phyloP scores from a whole-genome alignment of 2,888 invertebrate species.

The Cremastinae sp. region DNA sequence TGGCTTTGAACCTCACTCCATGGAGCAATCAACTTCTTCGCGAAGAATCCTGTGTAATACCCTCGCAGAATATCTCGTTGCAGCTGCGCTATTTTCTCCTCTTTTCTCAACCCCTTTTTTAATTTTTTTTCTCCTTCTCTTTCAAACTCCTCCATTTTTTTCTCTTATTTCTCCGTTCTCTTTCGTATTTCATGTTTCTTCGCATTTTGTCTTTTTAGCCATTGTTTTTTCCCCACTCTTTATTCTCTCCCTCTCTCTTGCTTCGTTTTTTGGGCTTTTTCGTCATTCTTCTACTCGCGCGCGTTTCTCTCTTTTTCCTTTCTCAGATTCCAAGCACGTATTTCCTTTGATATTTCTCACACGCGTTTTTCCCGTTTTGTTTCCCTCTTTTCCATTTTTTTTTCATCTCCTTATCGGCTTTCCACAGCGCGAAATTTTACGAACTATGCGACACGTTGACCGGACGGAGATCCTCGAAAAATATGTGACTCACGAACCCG shows the following conservation, averaged over 20 bases:
- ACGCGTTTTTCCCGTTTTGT: conserved; percentile 11
- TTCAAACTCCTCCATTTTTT: not conserved
- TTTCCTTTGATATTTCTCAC: conserved; percentile 56
- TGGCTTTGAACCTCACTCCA: conserved; percentile 19
- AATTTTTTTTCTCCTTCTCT: not conserved
- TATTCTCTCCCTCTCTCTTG: not conserved
- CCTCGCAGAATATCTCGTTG: conserved; percentile 34
- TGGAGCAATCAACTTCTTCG: conserved; percentile 48
- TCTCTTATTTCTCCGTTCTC: conserved; percentile 6
- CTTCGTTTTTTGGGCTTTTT: too few species aligned
- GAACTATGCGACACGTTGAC: conserved; percentile 12
- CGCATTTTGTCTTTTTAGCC: not conserved
- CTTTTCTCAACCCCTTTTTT: not conserved
- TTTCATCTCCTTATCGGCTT: conserved; percentile 5
- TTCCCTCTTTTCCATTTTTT: too few species aligned
- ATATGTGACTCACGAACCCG: conserved; percentile 19
- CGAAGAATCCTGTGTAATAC: conserved; percentile 29
- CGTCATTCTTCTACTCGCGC: not conserved
- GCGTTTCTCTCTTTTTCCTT: too few species aligned
- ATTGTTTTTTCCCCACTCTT: not conserved
- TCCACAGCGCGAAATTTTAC: conserved; percentile 21
- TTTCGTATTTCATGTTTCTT: not conserved
- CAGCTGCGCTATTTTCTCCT: conserved; percentile 16
- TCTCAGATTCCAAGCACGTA: conserved; percentile 43
- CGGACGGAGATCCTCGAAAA: conserved; percentile 26